phyloP scores from a whole-genome alignment of 2,113 vertebrate genomes.

The Ameiurus melas region DNA sequence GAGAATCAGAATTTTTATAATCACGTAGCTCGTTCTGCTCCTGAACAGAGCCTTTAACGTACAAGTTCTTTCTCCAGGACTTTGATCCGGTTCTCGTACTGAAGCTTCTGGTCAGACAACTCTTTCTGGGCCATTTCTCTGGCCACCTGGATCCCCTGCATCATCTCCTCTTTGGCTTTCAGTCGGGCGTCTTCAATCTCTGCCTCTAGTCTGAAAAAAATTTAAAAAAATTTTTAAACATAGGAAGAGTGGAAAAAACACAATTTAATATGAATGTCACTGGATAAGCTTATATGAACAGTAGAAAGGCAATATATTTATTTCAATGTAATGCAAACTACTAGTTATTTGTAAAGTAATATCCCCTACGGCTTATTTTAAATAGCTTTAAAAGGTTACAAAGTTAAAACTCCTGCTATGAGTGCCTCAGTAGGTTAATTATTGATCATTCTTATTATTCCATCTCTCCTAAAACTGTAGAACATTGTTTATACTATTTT shows the following conservation, averaged over 20 bases:
- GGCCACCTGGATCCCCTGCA: constrained; percentile 90
- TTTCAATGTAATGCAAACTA: neutral
- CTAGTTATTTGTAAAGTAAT: neutral
- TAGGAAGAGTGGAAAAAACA: neutral
- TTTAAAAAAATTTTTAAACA: neutral
- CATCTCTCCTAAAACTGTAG: neutral
- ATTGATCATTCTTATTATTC: neutral
- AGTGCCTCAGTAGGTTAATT: neutral
- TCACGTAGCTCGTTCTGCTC: neutral
- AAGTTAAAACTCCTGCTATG: neutral
- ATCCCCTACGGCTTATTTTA: neutral
- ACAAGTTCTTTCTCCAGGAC: constrained; percentile 86
- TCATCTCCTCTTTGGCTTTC: constrained; percentile 93
- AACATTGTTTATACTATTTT: neutral
- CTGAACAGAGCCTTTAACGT: constrained; percentile 24
- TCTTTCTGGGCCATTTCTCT: constrained; percentile 91
- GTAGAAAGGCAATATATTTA: neutral
- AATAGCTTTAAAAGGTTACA: neutral
- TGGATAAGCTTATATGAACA: neutral
- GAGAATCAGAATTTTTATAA: neutral
- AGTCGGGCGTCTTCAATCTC: constrained; percentile 91
- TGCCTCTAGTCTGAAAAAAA: constrained; percentile 79
- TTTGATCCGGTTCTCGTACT: constrained; percentile 83
- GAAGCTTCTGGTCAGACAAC: constrained; percentile 80
- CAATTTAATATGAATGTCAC: neutral